A percentile compares a stretch with the other conserved stretches of the same genome.
Evolutionary conservation across 1,140 invertebrate species (phyloP).

Genomic region (Pinna nobilis): DNA sequence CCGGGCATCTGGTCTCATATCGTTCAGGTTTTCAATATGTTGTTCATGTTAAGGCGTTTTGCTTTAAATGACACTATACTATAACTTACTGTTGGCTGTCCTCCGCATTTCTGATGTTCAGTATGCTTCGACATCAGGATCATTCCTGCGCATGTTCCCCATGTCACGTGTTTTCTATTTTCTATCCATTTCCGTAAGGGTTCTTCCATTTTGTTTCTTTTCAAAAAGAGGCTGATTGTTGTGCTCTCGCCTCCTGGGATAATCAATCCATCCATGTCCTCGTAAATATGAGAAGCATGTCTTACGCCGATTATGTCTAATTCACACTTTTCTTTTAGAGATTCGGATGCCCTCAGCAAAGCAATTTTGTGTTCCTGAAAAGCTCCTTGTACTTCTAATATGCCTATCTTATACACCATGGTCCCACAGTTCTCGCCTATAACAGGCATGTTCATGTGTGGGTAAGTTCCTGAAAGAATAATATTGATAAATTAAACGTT

Average conservation of each 20-base stretch:
- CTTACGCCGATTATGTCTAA: conserved; percentile 53
- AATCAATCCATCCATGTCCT: conserved; percentile 60
- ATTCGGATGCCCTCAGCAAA: conserved; percentile 41
- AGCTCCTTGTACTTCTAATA: conserved; percentile 65
- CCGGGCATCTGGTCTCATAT: no score
- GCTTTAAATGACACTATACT: not conserved
- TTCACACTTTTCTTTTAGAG: conserved; percentile 6
- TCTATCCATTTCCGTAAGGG: conserved; percentile 58
- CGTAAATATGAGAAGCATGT: conserved; percentile 48
- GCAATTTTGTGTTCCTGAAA: conserved; percentile 64
- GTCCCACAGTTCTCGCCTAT: not conserved
- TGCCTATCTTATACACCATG: conserved; percentile 43
- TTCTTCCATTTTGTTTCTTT: conserved; percentile 61
- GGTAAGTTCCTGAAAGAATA: not conserved
- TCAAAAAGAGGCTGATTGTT: conserved; percentile 63
- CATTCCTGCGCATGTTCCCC: conserved; percentile 70
- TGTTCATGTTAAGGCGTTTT: not conserved
- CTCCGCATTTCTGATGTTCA: conserved; percentile 62
- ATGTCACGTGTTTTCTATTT: conserved; percentile 56
- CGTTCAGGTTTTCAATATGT: no score
- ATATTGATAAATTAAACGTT: not conserved
- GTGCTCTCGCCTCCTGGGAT: conserved; percentile 71
- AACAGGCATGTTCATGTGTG: not conserved
- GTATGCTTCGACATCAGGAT: conserved; percentile 62
- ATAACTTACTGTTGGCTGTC: conserved; percentile 57